Conservation (phyloP, 2,888 invertebrate species). For the Mamestra brassicae region DNA sequence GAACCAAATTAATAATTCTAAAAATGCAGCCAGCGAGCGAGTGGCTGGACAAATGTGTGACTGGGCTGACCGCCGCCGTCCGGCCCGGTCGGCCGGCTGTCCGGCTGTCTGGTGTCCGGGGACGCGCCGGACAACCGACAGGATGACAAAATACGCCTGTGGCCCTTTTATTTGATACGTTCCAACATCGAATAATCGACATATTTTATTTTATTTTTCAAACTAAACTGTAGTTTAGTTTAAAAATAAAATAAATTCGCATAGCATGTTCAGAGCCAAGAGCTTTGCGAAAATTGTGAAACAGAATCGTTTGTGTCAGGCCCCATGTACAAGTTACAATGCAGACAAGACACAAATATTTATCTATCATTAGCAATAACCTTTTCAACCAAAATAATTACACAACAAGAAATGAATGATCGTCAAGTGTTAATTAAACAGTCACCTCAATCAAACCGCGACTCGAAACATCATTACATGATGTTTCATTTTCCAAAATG, state of each 20-base stretch:
- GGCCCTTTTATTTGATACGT: slow-evolving; percentile 71
- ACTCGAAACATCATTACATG: slow-evolving; percentile 56
- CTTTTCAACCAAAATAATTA: slow-evolving; percentile 35
- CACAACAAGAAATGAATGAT: slow-evolving; percentile 37
- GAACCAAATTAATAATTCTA: slow-evolving; percentile 89
- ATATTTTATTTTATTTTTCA: slow-evolving; percentile 39
- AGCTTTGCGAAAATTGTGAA: slow-evolving; percentile 24
- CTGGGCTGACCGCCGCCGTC: slow-evolving; percentile 66
- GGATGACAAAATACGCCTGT: slow-evolving; percentile 77
- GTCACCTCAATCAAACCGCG: slow-evolving; percentile 50
- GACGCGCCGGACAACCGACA: slow-evolving; percentile 52
- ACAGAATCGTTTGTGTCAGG: slow-evolving; percentile 13
- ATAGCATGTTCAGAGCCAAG: slow-evolving; percentile 2
- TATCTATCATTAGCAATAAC: slow-evolving; percentile 36
- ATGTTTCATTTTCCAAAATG: slow-evolving; percentile 51
- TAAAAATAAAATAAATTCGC: too few relatives aligned
- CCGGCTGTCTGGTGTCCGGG: slow-evolving; percentile 25
- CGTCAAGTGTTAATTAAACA: slow-evolving; percentile 48
- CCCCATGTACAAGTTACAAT: slow-evolving; percentile 13
- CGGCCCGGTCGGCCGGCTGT: slow-evolving; percentile 17
- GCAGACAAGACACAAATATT: slow-evolving; percentile 15
- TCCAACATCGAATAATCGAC: slow-evolving; percentile 61
- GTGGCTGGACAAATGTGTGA: slow-evolving; percentile 79
- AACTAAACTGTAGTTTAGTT: slow-evolving; percentile 2
- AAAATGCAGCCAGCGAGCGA: slow-evolving; percentile 85